Conservation (phyloP, 2,797 vertebrate genomes). For the Girardinus metallicus region DNA sequence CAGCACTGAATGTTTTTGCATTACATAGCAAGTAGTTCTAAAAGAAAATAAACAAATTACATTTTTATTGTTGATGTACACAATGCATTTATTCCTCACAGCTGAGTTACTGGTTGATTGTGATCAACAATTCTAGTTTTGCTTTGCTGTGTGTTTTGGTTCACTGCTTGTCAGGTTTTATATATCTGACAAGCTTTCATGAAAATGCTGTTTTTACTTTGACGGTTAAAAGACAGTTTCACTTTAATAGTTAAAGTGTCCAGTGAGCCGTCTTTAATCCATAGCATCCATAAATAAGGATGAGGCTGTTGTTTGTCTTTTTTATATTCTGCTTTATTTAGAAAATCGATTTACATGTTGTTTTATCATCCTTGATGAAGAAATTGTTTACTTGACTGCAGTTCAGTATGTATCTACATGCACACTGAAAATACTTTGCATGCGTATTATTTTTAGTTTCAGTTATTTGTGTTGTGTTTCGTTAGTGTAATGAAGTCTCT, state of each 20-base stretch:
- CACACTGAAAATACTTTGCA: constrained; percentile 51
- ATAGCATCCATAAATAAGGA: constrained; percentile 12
- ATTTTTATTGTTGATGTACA: too few species aligned
- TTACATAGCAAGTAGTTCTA: too few species aligned
- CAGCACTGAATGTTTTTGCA: too few species aligned
- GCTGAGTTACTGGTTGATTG: too few species aligned
- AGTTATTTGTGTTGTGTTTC: neutral
- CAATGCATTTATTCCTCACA: too few species aligned
- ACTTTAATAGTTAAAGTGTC: constrained; percentile 17
- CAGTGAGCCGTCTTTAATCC: constrained; percentile 23
- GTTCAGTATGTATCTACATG: constrained; percentile 23
- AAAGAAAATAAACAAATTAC: too few species aligned
- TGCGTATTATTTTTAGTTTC: constrained; percentile 59
- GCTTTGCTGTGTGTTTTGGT: neutral
- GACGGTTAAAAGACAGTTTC: constrained; percentile 29
- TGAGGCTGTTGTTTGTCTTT: constrained; percentile 9
- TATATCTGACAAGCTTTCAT: neutral
- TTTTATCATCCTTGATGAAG: constrained; percentile 23
- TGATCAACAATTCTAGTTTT: too few species aligned
- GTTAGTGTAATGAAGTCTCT: neutral
- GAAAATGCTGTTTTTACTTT: constrained; percentile 26
- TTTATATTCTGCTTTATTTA: constrained; percentile 16
- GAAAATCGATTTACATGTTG: neutral
- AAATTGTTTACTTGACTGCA: constrained; percentile 32
- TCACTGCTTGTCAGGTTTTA: neutral